Evolutionary conservation across 2,888 invertebrate species (phyloP), one percentile per base, ranked within the genome.

Genomic region (Netelia fuscicornis): DNA sequence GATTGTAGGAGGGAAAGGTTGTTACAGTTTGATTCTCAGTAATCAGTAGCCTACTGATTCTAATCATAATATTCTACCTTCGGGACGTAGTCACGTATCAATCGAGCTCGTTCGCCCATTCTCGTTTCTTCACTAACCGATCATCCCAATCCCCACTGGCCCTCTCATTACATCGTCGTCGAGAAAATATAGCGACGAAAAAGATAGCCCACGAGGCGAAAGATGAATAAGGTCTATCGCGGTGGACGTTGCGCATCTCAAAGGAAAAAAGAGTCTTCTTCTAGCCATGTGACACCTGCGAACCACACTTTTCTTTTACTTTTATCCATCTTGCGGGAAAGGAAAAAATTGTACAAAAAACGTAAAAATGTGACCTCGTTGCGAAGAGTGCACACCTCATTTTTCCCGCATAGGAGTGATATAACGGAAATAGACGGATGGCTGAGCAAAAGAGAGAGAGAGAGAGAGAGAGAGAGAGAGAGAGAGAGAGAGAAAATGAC

Each of bases 271-370:
- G 9, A 2, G 52, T 30, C 10, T 52, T 20, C 30, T 48, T 25
- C 25, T 10, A 44, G 30, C 60, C n/a, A 25, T 42, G 44, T 20
- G 17, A 3, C 10, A 60, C 42, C 60, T 60, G 48, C 48, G 70
- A 70, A 48, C 70, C 60, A 68, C 37, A 23, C 37, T 60, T 78
- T 25, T 20, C 20, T 78, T 70, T 37, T 65, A 37, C 20, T 52
- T 37, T n/a, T 13, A 20, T 62, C 25, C 62, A 23, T 44, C 60
- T 58, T 48, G 60, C 25, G 58, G 67, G 30, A 20, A 23, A 30
- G 37, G 6, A 11, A 48, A 48, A 78, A 37, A 3, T 20, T 42
- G 13, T 23, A 37, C 42, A 56, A 65, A 67, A 67, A 11, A 5
- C 10, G 30, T 10, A 30, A 25, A 68, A 77, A 77, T 44, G 44